phyloP scores from a whole-genome alignment of 2,888 invertebrate species.

The Chaetogeoica ovagalla region DNA sequence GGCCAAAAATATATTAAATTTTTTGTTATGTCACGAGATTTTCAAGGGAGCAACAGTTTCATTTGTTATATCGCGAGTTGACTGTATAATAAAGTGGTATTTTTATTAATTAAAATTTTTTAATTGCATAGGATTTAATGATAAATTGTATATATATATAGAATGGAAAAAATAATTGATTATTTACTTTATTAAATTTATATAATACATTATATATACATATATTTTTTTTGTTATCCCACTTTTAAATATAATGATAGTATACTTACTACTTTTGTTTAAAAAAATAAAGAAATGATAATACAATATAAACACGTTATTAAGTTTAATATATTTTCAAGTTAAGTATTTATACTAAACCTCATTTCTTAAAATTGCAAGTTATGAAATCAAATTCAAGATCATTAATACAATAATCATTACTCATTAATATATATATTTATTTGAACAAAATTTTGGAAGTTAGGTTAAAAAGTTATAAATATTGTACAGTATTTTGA shows the following conservation, averaged over 20 bases:
- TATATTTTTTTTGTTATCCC: constrained; percentile 6
- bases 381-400: constrained; percentile 4
- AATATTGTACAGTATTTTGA: constrained; percentile 29
- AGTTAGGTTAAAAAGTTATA: constrained; percentile 35
- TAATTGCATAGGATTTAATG: not conserved
- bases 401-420: constrained; percentile 21
- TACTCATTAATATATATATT: not conserved
- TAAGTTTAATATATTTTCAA: not conserved
- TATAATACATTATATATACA: too few relatives aligned
- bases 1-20: too few relatives aligned
- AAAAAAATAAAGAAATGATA: not conserved
- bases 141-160: not conserved
- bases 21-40: too few relatives aligned
- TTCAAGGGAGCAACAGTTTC: too few relatives aligned
- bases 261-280: constrained; percentile 18
- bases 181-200: not conserved
- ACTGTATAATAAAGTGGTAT: too few relatives aligned
- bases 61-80: too few relatives aligned
- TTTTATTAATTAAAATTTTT: not conserved
- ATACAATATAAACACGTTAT: not conserved
- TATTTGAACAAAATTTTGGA: constrained; percentile 27
- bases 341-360: constrained; percentile 8
- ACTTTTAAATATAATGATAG: constrained; percentile 2
- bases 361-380: constrained; percentile 12
- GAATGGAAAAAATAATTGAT: not conserved